Evolutionary conservation across 2,888 invertebrate genomes (phyloP).

Genomic region (Dicranocentrus wangi): DNA sequence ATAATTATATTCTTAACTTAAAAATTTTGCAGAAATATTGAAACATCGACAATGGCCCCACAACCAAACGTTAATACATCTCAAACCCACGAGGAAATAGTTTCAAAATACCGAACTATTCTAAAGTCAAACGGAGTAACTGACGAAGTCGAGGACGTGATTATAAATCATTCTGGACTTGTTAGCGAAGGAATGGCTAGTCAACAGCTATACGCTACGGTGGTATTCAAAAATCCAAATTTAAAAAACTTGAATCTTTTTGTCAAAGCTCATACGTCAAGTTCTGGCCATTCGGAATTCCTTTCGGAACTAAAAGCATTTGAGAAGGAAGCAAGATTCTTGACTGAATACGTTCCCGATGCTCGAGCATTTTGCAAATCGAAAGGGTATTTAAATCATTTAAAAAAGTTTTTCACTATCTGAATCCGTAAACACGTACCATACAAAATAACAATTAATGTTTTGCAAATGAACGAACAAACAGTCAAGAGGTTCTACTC

Average conservation of each 20-base stretch:
- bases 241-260: conserved; percentile 56
- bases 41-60: conserved; percentile 16
- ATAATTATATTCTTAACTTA: too few species aligned
- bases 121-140: conserved; percentile 43
- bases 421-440: neutral
- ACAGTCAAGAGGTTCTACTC: conserved; percentile 29
- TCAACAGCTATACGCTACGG: conserved; percentile 35
- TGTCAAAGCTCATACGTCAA: conserved; percentile 41
- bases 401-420: neutral
- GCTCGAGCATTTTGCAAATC: conserved; percentile 51
- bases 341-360: conserved; percentile 46
- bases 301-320: conserved; percentile 40
- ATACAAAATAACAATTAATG: neutral
- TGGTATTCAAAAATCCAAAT: conserved; percentile 42
- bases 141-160: conserved; percentile 36
- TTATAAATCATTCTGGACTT: conserved; percentile 29
- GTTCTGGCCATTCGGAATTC: conserved; percentile 7
- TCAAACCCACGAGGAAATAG: neutral
- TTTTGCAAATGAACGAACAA: neutral
- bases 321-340: conserved; percentile 62
- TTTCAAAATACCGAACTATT: conserved; percentile 27
- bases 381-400: conserved; percentile 37
- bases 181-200: conserved; percentile 55
- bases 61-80: neutral
- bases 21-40: too few species aligned